Evolutionary conservation across 2,113 vertebrate genomes (phyloP), one percentile per base, ranked within the genome.

Genomic region (Cettia cetti): DNA sequence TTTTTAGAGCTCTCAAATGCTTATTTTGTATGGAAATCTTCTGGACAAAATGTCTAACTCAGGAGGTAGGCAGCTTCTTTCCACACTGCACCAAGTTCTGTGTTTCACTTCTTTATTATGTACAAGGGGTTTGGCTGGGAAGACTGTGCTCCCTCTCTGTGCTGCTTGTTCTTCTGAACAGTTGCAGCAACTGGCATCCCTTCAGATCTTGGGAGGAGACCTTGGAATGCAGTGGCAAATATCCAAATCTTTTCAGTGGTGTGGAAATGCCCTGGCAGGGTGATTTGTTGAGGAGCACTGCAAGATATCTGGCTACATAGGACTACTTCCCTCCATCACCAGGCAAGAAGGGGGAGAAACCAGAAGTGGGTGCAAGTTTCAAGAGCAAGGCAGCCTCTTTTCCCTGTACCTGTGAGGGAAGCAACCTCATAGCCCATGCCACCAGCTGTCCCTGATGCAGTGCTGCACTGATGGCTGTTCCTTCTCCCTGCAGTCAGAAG

Each of bases 401-500:
- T 57, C 20, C 17, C 10, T 6, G 4, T 60, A 3, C 15, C 22
- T 45, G 7, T 22, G 44, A 39, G 33, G n/a, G 14, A 9, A 39
- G 27, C 21, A 56, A 11, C 31, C 39, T 0, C 0, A 10, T 44
- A 71, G 52, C 15, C 45, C 16, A 3, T 60, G 50, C n/a, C 22
- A 21, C 11, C 69, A 50, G n/a, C 87, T 78, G 9, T 14, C 31
- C 45, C 24, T 31, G n/a, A 18, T 44, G 42, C 28, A 31, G 72
- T 37, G 5, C 13, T 57, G 16, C 42, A 22, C 17, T 57, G 44
- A 20, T 2, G 3, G 24, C 19, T 57, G 9, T 45, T 75, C 61
- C 28, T 79, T 74, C 31, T 89, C 7, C 37, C 11, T 49, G 27
- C 17, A 77, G 40, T 44, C 54, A 1, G 0, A 37, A 47, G 40